These are phyloP conservation scores for Enteromius afrohamiltoni DNA, from an alignment of 2,797 vertebrate species.

Conservation along the genomic window DNA sequence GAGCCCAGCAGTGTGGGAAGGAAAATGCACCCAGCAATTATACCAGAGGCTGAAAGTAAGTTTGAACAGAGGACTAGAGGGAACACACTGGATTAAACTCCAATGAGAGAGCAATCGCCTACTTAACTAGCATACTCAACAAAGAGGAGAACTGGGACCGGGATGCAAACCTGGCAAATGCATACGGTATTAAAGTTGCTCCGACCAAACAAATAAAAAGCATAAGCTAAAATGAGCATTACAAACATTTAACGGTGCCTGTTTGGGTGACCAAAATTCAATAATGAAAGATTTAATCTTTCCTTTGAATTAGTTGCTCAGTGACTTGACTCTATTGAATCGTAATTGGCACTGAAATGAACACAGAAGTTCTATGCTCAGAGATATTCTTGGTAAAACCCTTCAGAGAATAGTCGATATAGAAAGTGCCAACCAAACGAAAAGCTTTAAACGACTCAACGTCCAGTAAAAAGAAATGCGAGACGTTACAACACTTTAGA, in stretches of 20 bases:
- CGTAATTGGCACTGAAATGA: slow-evolving; percentile 43
- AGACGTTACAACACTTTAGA: background rate
- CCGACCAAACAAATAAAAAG: slow-evolving; percentile 19
- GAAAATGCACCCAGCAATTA: slow-evolving; percentile 55
- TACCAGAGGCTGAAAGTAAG: slow-evolving; percentile 49
- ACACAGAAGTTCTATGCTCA: slow-evolving; percentile 13
- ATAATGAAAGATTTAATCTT: slow-evolving; percentile 23
- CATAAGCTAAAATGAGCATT: background rate
- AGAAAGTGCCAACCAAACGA: slow-evolving; percentile 13
- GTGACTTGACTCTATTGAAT: slow-evolving; percentile 16
- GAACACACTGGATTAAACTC: slow-evolving; percentile 36
- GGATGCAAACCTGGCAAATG: slow-evolving; percentile 11
- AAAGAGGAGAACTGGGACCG: slow-evolving; percentile 30
- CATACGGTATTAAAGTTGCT: slow-evolving; percentile 20
- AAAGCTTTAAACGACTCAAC: background rate
- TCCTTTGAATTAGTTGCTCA: slow-evolving; percentile 28
- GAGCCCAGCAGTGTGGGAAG: slow-evolving; percentile 49
- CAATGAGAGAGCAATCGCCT: slow-evolving; percentile 44
- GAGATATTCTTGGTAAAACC: slow-evolving; percentile 14
- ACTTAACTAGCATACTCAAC: slow-evolving; percentile 40
- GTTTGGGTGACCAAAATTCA: slow-evolving; percentile 11
- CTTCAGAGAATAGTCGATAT: background rate
- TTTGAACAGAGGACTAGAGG: slow-evolving; percentile 48
- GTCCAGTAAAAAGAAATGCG: background rate
- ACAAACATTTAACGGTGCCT: background rate